Percentiles rank a stretch among this genome's conserved stretches.
These are phyloP conservation scores for Corydoras sp. DNA, from an alignment of 2,113 vertebrate species.

Conservation along the genomic window DNA sequence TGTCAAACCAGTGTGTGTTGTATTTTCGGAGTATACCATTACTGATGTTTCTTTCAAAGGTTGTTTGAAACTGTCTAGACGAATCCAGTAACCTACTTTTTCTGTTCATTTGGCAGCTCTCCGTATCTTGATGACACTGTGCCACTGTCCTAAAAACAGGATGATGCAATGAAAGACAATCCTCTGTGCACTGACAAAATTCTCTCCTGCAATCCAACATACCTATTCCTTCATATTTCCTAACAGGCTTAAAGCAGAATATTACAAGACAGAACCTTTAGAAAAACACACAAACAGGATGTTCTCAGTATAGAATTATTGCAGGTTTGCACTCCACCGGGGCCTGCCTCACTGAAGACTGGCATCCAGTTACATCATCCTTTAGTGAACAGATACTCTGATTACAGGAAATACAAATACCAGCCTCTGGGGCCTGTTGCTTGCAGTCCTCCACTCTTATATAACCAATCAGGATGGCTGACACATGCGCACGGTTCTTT, in stretches of 20 bases:
- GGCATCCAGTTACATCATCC: constrained; percentile 69
- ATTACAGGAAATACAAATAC: constrained; percentile 75
- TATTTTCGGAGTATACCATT: not conserved
- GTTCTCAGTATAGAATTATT: constrained; percentile 14
- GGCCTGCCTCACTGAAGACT: constrained; percentile 50
- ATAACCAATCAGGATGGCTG: constrained; percentile 59
- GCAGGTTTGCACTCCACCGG: constrained; percentile 11
- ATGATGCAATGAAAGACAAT: constrained; percentile 61
- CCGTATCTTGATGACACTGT: constrained; percentile 64
- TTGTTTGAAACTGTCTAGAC: not conserved
- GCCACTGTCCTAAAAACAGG: constrained; percentile 60
- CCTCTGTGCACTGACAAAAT: constrained; percentile 38
- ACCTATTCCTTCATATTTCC: not conserved
- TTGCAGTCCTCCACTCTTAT: constrained; percentile 48
- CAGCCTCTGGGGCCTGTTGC: constrained; percentile 52
- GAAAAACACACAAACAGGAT: constrained; percentile 29
- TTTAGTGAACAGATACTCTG: constrained; percentile 67
- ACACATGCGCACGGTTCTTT: constrained; percentile 45
- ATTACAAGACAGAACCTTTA: constrained; percentile 10
- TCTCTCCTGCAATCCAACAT: constrained; percentile 6
- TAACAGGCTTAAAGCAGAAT: constrained; percentile 6
- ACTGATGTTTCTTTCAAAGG: constrained; percentile 7
- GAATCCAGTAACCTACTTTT: constrained; percentile 39
- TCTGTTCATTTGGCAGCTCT: constrained; percentile 51
- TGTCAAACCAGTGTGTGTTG: not conserved